Evolutionary conservation across 2,888 invertebrate species (phyloP).

Genomic region (Plagodis pulveraria): DNA sequence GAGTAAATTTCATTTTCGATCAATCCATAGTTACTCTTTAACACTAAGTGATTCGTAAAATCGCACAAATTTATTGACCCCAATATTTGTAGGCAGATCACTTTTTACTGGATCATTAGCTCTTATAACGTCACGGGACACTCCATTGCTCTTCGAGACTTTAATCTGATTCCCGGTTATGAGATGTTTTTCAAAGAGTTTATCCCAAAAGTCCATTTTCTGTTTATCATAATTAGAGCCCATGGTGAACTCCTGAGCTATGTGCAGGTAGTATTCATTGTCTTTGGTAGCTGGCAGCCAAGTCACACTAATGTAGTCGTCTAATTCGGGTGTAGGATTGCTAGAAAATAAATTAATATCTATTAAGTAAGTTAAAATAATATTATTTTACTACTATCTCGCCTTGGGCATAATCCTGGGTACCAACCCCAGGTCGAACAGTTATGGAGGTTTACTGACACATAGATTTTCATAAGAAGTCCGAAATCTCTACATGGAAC

Average conservation of each 20-base stretch:
- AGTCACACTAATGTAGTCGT: not conserved
- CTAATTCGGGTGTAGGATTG: not conserved
- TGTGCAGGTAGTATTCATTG: not conserved
- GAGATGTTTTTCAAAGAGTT: not conserved
- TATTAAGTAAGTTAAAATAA: no score
- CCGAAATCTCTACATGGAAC: no score
- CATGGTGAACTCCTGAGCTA: constrained; percentile 22
- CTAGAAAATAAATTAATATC: no score
- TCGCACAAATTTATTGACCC: not conserved
- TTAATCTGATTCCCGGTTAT: no score
- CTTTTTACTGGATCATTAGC: not conserved
- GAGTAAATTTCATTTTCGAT: no score
- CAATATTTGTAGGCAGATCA: not conserved
- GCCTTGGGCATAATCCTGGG: no score
- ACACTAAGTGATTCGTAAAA: not conserved
- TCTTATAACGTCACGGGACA: not conserved
- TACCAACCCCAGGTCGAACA: no score
- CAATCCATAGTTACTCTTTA: no score
- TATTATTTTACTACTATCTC: no score
- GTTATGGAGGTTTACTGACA: no score
- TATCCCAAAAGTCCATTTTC: not conserved
- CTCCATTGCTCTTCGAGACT: not conserved
- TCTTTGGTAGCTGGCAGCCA: not conserved
- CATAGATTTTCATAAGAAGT: no score
- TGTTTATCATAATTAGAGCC: not conserved